phyloP scores from a whole-genome alignment of 2,113 vertebrate species.

The Thymallus thymallus region DNA sequence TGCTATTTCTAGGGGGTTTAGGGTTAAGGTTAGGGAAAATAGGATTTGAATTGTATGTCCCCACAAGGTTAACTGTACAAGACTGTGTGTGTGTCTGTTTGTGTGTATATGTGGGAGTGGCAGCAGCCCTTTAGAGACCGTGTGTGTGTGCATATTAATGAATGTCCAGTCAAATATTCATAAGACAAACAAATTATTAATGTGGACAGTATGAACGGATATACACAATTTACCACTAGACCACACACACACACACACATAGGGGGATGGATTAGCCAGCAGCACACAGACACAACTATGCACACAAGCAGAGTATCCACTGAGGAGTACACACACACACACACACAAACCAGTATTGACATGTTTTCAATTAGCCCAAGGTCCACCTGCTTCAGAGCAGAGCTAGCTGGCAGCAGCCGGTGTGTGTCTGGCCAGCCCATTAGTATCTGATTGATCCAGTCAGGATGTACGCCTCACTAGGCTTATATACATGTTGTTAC shows the following conservation, averaged over 20 bases:
- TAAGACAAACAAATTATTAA: slow-evolving; percentile 78
- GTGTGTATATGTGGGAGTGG: slow-evolving; percentile 17
- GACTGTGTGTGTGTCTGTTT: background rate
- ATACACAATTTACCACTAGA: slow-evolving; percentile 77
- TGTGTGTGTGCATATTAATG: slow-evolving; percentile 74
- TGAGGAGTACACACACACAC: slow-evolving; percentile 6
- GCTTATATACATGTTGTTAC: background rate
- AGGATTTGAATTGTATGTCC: too few relatives aligned
- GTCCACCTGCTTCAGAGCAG: slow-evolving; percentile 71
- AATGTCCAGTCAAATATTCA: slow-evolving; percentile 79
- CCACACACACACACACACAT: slow-evolving; percentile 63
- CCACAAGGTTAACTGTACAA: too few relatives aligned
- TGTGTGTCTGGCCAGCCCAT: slow-evolving; percentile 58
- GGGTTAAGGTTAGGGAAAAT: too few relatives aligned
- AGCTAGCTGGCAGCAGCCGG: slow-evolving; percentile 47
- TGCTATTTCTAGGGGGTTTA: too few relatives aligned
- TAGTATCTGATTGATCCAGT: slow-evolving; percentile 74
- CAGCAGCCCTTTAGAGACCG: slow-evolving; percentile 50
- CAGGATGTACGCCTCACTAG: slow-evolving; percentile 57
- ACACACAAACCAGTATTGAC: slow-evolving; percentile 60
- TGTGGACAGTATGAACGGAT: slow-evolving; percentile 71
- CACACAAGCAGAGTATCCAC: slow-evolving; percentile 34
- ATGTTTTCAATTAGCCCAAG: slow-evolving; percentile 74
- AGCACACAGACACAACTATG: slow-evolving; percentile 46
- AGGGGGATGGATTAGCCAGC: slow-evolving; percentile 63